Conservation (phyloP, 2,113 vertebrate genomes). For the Mesitornis unicolor region DNA sequence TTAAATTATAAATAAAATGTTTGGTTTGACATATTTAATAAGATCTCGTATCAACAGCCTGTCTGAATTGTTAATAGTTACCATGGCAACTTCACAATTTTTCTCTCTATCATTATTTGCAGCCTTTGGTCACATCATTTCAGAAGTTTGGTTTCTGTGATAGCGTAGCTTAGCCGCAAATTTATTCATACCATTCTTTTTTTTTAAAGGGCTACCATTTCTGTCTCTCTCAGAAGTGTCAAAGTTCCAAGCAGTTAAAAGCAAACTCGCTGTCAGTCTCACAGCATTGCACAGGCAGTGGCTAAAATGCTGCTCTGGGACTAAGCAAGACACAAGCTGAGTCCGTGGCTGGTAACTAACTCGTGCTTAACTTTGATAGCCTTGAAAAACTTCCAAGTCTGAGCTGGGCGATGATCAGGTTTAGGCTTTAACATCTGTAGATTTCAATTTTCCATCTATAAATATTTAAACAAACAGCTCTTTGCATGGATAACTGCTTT, state of each 20-base stretch:
- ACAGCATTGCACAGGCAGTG: neutral
- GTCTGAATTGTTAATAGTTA: conserved; percentile 53
- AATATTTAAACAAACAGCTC: neutral
- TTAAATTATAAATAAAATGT: conserved; percentile 56
- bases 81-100: conserved; percentile 55
- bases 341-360: neutral
- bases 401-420: neutral
- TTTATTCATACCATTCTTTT: conserved; percentile 4
- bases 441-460: neutral
- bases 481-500: neutral
- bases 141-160: conserved; percentile 21
- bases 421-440: neutral
- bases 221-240: neutral
- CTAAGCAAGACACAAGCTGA: neutral
- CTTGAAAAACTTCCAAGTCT: neutral
- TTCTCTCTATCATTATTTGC: conserved; percentile 43
- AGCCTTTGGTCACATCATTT: conserved; percentile 44
- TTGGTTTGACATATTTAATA: conserved; percentile 55
- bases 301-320: neutral
- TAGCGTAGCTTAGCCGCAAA: conserved; percentile 4
- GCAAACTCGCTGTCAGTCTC: neutral
- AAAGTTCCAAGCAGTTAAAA: neutral
- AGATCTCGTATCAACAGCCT: conserved; percentile 50
- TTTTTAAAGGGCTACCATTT: conserved; percentile 25
- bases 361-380: neutral